Percentiles rank a stretch among this genome's conserved stretches.
Conservation (phyloP, 1,140 invertebrate genomes). For the Drosophila lowei region DNA sequence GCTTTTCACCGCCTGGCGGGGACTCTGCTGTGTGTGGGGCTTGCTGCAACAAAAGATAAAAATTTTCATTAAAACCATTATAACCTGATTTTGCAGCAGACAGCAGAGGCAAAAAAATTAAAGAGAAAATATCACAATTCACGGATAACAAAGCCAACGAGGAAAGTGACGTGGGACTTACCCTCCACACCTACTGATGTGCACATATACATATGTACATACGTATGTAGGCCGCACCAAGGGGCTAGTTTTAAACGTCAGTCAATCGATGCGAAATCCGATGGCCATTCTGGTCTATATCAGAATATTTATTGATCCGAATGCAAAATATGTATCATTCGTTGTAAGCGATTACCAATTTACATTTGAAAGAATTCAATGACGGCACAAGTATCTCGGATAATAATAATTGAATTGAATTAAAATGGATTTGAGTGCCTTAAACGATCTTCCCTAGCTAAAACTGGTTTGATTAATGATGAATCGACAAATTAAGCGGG, state of each 20-base stretch:
- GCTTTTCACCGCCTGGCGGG: conserved; percentile 70
- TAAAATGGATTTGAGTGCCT: too few relatives aligned
- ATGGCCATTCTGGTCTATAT: too few relatives aligned
- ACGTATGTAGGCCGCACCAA: neutral
- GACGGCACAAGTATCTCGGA: too few relatives aligned
- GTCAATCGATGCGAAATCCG: too few relatives aligned
- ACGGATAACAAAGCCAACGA: neutral
- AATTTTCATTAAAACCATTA: conserved; percentile 80
- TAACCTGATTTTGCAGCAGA: conserved; percentile 58
- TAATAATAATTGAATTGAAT: too few relatives aligned
- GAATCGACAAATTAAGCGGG: conserved; percentile 35
- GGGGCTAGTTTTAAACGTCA: too few relatives aligned
- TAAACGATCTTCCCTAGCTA: conserved; percentile 3
- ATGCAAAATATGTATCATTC: too few relatives aligned
- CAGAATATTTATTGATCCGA: too few relatives aligned
- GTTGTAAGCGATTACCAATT: too few relatives aligned
- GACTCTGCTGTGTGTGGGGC: conserved; percentile 20
- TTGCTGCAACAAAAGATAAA: conserved; percentile 74
- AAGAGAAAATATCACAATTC: conserved; percentile 32
- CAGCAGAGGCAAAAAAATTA: conserved; percentile 26
- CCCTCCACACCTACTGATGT: conserved; percentile 8
- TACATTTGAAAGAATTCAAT: too few relatives aligned
- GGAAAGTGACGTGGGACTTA: conserved; percentile 11
- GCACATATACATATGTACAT: neutral
- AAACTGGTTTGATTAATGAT: conserved; percentile 26